phyloP scores from a whole-genome alignment of 2,797 vertebrate genomes.

The Glossophaga mutica region DNA sequence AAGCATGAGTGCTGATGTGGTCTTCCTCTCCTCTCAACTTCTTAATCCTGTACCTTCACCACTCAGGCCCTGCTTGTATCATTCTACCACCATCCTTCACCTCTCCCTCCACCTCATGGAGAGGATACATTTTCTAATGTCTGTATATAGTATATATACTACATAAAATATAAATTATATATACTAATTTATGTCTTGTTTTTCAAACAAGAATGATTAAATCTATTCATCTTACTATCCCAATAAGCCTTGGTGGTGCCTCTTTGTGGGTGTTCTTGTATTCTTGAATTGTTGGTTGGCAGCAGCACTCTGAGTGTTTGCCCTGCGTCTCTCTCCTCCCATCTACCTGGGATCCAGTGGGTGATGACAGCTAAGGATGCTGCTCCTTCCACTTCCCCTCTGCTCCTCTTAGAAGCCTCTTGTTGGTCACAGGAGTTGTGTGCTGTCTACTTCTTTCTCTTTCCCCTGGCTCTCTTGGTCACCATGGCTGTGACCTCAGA shows the following conservation, averaged over 20 bases:
- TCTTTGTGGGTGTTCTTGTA: conserved; percentile 57
- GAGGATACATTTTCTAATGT: conserved; percentile 81
- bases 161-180: conserved; percentile 82
- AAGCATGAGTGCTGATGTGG: conserved; percentile 1
- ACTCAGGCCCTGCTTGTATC: conserved; percentile 46
- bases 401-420: not conserved
- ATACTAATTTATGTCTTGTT: conserved; percentile 86
- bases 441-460: not conserved
- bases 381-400: not conserved
- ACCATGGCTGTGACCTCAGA: not conserved
- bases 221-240: conserved; percentile 83
- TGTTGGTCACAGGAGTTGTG: not conserved
- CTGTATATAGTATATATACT: conserved; percentile 86
- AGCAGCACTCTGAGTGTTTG: not conserved
- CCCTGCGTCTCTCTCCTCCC: not conserved
- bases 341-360: not conserved
- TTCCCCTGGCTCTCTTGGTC: not conserved
- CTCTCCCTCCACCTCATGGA: conserved; percentile 73
- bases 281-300: not conserved
- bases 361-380: not conserved
- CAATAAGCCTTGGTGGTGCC: conserved; percentile 68
- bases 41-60: conserved; percentile 61
- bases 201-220: conserved; percentile 85
- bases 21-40: conserved; percentile 59
- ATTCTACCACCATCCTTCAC: conserved; percentile 48